Evolutionary conservation across 2,797 vertebrate genomes (phyloP).

Genomic region (Bufotes viridis): DNA sequence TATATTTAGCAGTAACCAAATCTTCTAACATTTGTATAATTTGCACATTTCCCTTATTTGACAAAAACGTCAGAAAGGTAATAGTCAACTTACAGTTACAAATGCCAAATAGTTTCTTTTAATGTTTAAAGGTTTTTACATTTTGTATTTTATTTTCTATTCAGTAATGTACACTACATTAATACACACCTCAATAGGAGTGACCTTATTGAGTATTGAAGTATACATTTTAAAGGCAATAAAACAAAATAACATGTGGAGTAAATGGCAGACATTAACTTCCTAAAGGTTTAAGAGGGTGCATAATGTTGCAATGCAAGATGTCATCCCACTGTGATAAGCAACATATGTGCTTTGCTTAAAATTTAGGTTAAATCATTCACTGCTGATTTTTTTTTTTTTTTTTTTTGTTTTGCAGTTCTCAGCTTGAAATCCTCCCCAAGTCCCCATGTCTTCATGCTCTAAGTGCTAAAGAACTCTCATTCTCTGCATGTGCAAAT

Average conservation of each 20-base stretch:
- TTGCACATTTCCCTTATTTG: not conserved
- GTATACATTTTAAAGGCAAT: constrained; percentile 13
- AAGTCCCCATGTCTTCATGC: constrained; percentile 6
- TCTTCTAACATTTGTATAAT: not conserved
- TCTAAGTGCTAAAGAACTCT: not conserved
- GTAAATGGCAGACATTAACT: constrained; percentile 2
- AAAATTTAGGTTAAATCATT: constrained; percentile 33
- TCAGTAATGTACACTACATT: constrained; percentile 1
- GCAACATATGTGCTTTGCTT: constrained; percentile 47
- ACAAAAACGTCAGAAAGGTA: not conserved
- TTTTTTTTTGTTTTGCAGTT: constrained; percentile 20
- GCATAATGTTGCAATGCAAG: constrained; percentile 14
- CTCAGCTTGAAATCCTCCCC: constrained; percentile 33
- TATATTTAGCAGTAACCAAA: too few species aligned
- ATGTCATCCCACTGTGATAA: constrained; percentile 24
- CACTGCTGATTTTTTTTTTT: constrained; percentile 26
- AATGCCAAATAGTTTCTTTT: not conserved
- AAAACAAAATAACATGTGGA: not conserved
- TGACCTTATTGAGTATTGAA: constrained; percentile 31
- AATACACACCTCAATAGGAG: constrained; percentile 19
- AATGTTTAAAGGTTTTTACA: not conserved
- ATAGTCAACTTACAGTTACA: not conserved
- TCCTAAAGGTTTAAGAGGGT: constrained; percentile 23
- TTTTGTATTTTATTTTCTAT: not conserved
- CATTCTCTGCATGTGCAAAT: constrained; percentile 16